These are phyloP conservation scores for Glyphotaelius pellucidus DNA, from an alignment of 2,888 invertebrate species.

Conservation along the genomic window DNA sequence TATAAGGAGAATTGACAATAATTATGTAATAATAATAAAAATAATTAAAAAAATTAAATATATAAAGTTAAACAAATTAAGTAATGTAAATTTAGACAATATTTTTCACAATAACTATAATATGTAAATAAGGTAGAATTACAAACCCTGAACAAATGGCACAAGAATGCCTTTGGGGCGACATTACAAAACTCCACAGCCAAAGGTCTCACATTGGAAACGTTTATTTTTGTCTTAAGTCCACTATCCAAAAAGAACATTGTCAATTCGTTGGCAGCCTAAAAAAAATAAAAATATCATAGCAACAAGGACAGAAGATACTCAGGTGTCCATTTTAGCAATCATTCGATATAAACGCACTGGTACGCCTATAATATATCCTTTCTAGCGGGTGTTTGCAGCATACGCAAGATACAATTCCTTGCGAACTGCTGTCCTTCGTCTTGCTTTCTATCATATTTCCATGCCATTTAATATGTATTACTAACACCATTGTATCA, in stretches of 20 bases:
- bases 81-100: background rate
- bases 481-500: too few relatives aligned
- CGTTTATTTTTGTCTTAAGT: background rate
- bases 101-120: background rate
- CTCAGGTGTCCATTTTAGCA: too few relatives aligned
- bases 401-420: too few relatives aligned
- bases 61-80: background rate
- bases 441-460: too few relatives aligned
- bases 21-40: too few relatives aligned
- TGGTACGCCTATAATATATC: background rate
- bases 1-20: background rate
- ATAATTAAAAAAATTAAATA: background rate
- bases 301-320: too few relatives aligned
- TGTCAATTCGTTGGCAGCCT: slow-evolving; percentile 17
- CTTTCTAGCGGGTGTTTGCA: too few relatives aligned
- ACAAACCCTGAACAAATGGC: slow-evolving; percentile 46
- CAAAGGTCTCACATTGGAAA: slow-evolving; percentile 37
- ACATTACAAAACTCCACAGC: slow-evolving; percentile 34
- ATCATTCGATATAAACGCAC: background rate
- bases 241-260: slow-evolving; percentile 52
- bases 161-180: slow-evolving; percentile 31
- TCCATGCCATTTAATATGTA: too few relatives aligned
- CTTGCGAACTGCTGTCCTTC: too few relatives aligned
- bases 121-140: background rate
- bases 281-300: slow-evolving; percentile 23